These are phyloP conservation scores for Ophonus ardosiacus DNA, from an alignment of 2,888 invertebrate genomes.

Conservation along the genomic window DNA sequence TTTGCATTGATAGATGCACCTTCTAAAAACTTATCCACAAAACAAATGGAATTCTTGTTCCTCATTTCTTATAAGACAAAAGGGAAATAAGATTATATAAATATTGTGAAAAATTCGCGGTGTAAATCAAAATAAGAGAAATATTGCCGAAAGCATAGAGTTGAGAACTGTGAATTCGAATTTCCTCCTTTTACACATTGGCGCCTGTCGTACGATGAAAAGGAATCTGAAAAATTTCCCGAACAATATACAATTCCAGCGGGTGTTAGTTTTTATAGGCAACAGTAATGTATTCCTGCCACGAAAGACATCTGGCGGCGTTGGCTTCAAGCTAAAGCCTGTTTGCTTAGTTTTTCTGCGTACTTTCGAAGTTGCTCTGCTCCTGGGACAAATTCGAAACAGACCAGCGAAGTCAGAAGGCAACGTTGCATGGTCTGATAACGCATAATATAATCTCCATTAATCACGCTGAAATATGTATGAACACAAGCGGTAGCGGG, in stretches of 20 bases:
- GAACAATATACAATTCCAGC: slow-evolving; percentile 13
- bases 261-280: slow-evolving; percentile 34
- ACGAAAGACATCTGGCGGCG: slow-evolving; percentile 21
- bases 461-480: slow-evolving; percentile 63
- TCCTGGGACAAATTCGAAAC: slow-evolving; percentile 44
- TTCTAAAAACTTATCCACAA: no score
- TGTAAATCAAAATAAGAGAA: not conserved
- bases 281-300: slow-evolving; percentile 22
- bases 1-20: no score
- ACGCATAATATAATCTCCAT: slow-evolving; percentile 59
- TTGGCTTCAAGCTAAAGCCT: slow-evolving; percentile 28
- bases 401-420: slow-evolving; percentile 41
- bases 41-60: not conserved
- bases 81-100: not conserved
- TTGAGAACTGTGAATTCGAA: not conserved
- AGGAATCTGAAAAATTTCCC: slow-evolving; percentile 10
- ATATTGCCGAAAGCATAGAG: not conserved
- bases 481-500: slow-evolving; percentile 39
- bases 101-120: not conserved
- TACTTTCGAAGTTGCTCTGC: slow-evolving; percentile 32
- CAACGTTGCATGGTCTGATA: slow-evolving; percentile 57
- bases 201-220: not conserved
- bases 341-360: slow-evolving; percentile 41
- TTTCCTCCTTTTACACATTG: not conserved
- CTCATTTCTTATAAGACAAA: not conserved